Evolutionary conservation across 2,113 vertebrate species (phyloP), one percentile per base, ranked within the genome.

Genomic region (Gallinago undulata): DNA sequence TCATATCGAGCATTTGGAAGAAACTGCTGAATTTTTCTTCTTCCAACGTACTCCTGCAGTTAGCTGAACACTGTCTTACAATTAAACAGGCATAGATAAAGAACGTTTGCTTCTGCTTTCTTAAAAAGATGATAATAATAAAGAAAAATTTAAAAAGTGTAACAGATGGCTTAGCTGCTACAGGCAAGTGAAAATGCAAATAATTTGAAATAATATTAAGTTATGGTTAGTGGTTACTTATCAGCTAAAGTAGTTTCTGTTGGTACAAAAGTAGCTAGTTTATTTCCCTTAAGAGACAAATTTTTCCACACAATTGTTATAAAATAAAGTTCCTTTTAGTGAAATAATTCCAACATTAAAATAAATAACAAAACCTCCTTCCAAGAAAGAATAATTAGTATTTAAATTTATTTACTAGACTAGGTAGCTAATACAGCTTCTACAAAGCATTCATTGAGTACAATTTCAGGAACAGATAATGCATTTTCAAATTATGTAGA

Each of bases 181-280:
- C 1, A 12, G 62, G 59, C 76, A 87, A 94, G 53, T 69, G 59
- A 92, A 95, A 95, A 92, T 24, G 25, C 70, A 97, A 95, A 89
- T 94, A 81, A 90, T 84, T 63, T 79, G 33, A 79, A 95, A 93
- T 89, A 60, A 45, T 55, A 82, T 94, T 72, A 89, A 84, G 57
- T 87, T 94, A 89, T 87, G 81, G 73, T 82, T 82, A 89, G 74
- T 80, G 69, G 85, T 94, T 95, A 73, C 77, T 85, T 87, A 82
- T 80, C 62, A 85, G n/a, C 41, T 91, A 19, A 82, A 76, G 4
- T 81, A 93, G 35, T 79, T 92, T 73, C 51, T 18, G 7, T 60
- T 60, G 37, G 37, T 90, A 33, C 22, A 77, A 73, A 95, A 62
- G 24, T 60, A 86, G 47, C 31, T 74, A 2, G 1, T 57, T 75